phyloP scores from a whole-genome alignment of 1,140 invertebrate species.

The Rhynchophorus ferrugineus region DNA sequence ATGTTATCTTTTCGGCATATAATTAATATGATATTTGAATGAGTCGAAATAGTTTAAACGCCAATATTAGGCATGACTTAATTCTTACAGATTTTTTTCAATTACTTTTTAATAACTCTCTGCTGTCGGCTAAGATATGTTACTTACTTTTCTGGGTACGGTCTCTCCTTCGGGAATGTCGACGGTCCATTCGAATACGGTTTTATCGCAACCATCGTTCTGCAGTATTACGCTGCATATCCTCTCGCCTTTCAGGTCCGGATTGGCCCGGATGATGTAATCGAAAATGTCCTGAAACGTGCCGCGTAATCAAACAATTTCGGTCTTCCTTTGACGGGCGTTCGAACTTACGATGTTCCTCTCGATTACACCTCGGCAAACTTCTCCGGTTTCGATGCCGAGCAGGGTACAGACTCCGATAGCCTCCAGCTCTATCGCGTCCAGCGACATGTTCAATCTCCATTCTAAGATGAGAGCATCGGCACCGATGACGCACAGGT shows the following conservation, averaged over 20 bases:
- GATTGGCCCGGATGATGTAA: slow-evolving; percentile 48
- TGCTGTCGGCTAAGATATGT: too few species aligned
- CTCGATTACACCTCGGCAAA: slow-evolving; percentile 51
- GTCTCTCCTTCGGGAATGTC: slow-evolving; percentile 39
- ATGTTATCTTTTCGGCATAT: too few species aligned
- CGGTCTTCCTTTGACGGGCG: background rate
- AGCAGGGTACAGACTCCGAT: slow-evolving; percentile 46
- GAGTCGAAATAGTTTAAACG: too few species aligned
- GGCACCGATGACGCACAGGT: slow-evolving; percentile 17
- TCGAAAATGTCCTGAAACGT: slow-evolving; percentile 46
- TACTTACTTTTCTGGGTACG: slow-evolving; percentile 7
- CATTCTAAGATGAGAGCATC: slow-evolving; percentile 22
- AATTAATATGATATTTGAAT: too few species aligned
- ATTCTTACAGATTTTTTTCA: too few species aligned
- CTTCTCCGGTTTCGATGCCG: slow-evolving; percentile 45
- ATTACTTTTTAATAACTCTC: too few species aligned
- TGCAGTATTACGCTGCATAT: slow-evolving; percentile 53
- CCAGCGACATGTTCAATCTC: slow-evolving; percentile 8
- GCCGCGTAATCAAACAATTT: background rate
- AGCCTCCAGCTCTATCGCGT: slow-evolving; percentile 17
- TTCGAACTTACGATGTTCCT: slow-evolving; percentile 46
- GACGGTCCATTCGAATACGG: slow-evolving; percentile 49
- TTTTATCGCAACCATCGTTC: slow-evolving; percentile 35
- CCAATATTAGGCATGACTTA: too few species aligned
- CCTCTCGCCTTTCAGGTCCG: slow-evolving; percentile 40